Base-by-base conservation (phyloP, 64 coral and sea anemone species). In the Dendronephthya gigantea region DNA sequence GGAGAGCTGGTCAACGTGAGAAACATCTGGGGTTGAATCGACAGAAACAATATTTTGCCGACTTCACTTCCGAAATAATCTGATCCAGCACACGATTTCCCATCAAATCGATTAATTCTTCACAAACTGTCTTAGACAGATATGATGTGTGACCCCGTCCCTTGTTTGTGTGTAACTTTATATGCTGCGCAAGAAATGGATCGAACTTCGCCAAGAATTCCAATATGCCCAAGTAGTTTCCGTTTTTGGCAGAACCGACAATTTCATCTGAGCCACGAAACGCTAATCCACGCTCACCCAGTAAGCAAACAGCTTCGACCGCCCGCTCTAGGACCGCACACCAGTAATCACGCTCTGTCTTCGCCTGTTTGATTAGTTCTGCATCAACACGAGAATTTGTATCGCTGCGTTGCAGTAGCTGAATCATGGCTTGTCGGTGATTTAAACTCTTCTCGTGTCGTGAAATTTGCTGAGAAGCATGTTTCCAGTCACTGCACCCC, bases 101-200 rank as follows among this genome's bases (percentile, higher is more conserved):
- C 49, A 84, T 49, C 19, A 84, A 84, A 47, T 49, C 49, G 49
- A 84, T 84, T 43, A 84, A 84, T 50, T 84, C 83, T 43, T 49
- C 83, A 84, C 39, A 84, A 11, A 84, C 34, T 84, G 83, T 84
- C 49, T 43, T 49, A 58, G 84, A 85, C 56, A 85, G 47, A 58
- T 56, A 85, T 8, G 84, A 85, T 35, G 84, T 85, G 84, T 85
- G 84, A 58, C 84, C 84, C n/a, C 83, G 84, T 85, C 84, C 84
- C 56, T 56, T 49, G 50, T 85, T 85, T n/a, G 84, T 50, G 56
- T 85, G 83, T 49, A 30, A 31, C 49, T 84, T 45, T 27, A 84
- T 84, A 23, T 49, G 83, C 83, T 84, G 83, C n/a, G 83, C 40
- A 49, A 84, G 49, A 50, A 84, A 50, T 45, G 83, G 43, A 84